Evolutionary conservation across 1,140 invertebrate species (phyloP).

Genomic region (Heliconius hermathena): DNA sequence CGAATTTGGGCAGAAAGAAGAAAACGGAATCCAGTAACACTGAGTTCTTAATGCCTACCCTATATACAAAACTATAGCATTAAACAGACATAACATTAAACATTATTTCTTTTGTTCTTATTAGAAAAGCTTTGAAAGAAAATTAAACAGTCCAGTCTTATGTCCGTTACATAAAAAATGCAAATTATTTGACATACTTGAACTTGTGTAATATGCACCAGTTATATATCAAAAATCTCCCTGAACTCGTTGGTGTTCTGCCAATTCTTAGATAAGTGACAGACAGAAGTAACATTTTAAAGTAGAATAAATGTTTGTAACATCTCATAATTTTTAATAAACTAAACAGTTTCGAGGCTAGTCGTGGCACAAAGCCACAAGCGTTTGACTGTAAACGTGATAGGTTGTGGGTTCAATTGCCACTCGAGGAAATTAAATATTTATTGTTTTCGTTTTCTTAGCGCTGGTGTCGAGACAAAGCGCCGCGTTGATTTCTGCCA

Average conservation of each 20-base stretch:
- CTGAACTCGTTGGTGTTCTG: background rate
- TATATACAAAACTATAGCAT: too few relatives aligned
- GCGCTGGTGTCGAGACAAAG: too few relatives aligned
- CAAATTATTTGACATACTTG: background rate
- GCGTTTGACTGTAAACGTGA: too few relatives aligned
- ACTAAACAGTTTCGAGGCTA: background rate
- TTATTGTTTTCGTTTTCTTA: too few relatives aligned
- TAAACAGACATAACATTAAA: too few relatives aligned
- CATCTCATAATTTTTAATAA: background rate
- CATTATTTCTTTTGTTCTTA: background rate
- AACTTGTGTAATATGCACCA: background rate
- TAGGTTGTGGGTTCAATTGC: too few relatives aligned
- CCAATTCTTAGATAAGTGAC: slow-evolving; percentile 3
- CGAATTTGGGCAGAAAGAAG: too few relatives aligned
- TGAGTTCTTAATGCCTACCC: too few relatives aligned
- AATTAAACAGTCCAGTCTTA: background rate
- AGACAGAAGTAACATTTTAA: slow-evolving; percentile 2
- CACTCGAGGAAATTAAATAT: too few relatives aligned
- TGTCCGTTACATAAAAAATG: slow-evolving; percentile 3
- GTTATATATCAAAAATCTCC: background rate
- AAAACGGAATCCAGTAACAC: too few relatives aligned
- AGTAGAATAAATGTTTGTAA: background rate
- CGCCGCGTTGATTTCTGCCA: too few relatives aligned
- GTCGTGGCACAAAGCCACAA: too few relatives aligned
- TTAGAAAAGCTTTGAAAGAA: background rate